These are phyloP conservation scores for Paradisaea rubra DNA, from an alignment of 2,113 vertebrate species.

Conservation along the genomic window DNA sequence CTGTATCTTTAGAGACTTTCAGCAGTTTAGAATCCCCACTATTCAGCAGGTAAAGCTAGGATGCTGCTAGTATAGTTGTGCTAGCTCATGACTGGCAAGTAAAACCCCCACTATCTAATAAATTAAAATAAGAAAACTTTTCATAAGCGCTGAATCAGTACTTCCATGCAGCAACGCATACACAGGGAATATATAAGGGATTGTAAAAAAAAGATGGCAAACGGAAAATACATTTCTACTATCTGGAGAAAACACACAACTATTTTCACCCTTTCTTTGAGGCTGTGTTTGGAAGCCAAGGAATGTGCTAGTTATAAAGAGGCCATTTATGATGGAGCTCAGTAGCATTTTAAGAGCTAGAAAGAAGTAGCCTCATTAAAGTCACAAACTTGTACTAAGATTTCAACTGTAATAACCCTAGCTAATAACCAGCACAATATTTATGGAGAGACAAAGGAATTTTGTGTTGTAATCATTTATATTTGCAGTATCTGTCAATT, in stretches of 20 bases:
- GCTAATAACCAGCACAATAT: background rate
- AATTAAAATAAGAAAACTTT: background rate
- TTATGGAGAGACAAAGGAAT: background rate
- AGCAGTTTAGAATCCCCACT: background rate
- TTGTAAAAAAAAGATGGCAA: background rate
- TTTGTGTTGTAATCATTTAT: background rate
- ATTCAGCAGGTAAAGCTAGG: background rate
- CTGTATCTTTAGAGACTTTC: background rate
- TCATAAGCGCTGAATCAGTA: background rate
- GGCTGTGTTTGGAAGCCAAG: constrained; percentile 38
- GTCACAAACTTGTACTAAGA: background rate
- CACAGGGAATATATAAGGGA: background rate
- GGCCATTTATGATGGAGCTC: constrained; percentile 39
- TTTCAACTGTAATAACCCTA: background rate
- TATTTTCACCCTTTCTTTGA: constrained; percentile 25
- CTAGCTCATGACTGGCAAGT: background rate
- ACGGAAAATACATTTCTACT: background rate
- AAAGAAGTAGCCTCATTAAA: constrained; percentile 18
- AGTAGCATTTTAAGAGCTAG: constrained; percentile 38
- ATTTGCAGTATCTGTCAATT: background rate
- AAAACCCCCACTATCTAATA: background rate
- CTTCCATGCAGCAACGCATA: background rate
- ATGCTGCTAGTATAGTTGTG: background rate
- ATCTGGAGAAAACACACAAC: background rate
- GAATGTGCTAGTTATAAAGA: constrained; percentile 56